Conservation (phyloP, 1,140 invertebrate genomes). For the Aradophagus sp. region DNA sequence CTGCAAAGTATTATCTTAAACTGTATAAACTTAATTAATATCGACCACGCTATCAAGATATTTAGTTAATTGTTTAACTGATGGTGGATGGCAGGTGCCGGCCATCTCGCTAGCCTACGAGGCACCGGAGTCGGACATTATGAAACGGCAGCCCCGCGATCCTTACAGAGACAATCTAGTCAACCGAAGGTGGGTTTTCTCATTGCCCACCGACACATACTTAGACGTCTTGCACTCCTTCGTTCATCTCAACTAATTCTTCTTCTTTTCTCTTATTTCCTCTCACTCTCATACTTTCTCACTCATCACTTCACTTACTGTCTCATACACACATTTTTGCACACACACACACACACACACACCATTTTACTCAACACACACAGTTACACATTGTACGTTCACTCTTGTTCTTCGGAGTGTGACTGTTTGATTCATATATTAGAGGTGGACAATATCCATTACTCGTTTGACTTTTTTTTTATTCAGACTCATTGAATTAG, state of each 20-base stretch:
- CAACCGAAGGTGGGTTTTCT: slow-evolving; percentile 86
- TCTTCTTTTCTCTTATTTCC: slow-evolving; percentile 11
- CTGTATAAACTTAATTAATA: slow-evolving; percentile 47
- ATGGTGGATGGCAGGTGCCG: slow-evolving; percentile 85
- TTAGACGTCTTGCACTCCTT: slow-evolving; percentile 57
- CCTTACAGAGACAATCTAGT: slow-evolving; percentile 95
- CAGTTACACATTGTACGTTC: slow-evolving; percentile 8
- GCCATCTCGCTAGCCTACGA: slow-evolving; percentile 98
- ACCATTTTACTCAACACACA: not conserved
- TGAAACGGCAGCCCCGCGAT: slow-evolving; percentile 96
- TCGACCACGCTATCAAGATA: slow-evolving; percentile 52
- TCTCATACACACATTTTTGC: no score
- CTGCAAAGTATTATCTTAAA: slow-evolving; percentile 37
- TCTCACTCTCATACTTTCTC: slow-evolving; percentile 4
- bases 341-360: slow-evolving; percentile 2
- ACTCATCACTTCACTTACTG: not conserved
- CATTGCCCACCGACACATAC: slow-evolving; percentile 63
- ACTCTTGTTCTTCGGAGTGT: slow-evolving; percentile 8
- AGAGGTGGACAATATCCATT: slow-evolving; percentile 14
- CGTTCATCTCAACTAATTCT: slow-evolving; percentile 42
- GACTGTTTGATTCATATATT: not conserved
- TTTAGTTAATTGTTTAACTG: slow-evolving; percentile 68
- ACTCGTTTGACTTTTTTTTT: no score
- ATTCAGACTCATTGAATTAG: no score
- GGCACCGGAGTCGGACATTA: slow-evolving; percentile 96